These are phyloP conservation scores for Lasioglossum baleicum DNA, from an alignment of 1,140 invertebrate species.

Conservation along the genomic window DNA sequence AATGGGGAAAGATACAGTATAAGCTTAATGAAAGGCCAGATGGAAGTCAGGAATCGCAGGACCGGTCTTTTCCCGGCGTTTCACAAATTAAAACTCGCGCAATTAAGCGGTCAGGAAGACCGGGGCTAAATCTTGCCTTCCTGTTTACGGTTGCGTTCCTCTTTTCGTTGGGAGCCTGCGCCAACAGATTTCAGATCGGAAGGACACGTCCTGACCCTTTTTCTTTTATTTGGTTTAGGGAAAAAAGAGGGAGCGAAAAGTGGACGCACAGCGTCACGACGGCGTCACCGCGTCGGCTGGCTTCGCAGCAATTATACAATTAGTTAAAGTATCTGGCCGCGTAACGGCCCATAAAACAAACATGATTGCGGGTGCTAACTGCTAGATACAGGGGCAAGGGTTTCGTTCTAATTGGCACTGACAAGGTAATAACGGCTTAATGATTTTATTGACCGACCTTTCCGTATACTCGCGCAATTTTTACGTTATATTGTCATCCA, in stretches of 20 bases:
- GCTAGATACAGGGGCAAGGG: conserved; percentile 38
- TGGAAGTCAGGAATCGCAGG: conserved; percentile 38
- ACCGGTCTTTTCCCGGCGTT: conserved; percentile 58
- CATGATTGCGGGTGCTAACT: conserved; percentile 73
- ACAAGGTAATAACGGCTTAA: conserved; percentile 40
- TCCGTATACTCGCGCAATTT: not conserved
- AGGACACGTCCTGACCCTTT: conserved; percentile 12
- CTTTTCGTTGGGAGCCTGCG: not conserved
- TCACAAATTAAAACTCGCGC: conserved; percentile 73
- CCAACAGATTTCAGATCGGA: not conserved
- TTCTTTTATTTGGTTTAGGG: not conserved
- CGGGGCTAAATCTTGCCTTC: conserved; percentile 38
- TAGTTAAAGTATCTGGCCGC: conserved; percentile 78
- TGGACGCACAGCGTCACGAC: conserved; percentile 66
- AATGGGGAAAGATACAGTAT: conserved; percentile 37
- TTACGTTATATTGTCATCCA: not conserved
- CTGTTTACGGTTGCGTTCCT: conserved; percentile 56
- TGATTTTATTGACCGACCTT: conserved; percentile 35
- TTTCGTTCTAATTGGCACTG: conserved; percentile 34
- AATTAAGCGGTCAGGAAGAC: conserved; percentile 67
- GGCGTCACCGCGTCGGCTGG: conserved; percentile 49
- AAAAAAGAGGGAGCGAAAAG: conserved; percentile 42
- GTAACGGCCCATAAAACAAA: conserved; percentile 79
- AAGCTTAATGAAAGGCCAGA: conserved; percentile 49
- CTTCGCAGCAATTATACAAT: conserved; percentile 78